Base-by-base conservation (phyloP, 37 sponge, comb jelly and placozoan genomes). In the Petrosia ficiformis region DNA sequence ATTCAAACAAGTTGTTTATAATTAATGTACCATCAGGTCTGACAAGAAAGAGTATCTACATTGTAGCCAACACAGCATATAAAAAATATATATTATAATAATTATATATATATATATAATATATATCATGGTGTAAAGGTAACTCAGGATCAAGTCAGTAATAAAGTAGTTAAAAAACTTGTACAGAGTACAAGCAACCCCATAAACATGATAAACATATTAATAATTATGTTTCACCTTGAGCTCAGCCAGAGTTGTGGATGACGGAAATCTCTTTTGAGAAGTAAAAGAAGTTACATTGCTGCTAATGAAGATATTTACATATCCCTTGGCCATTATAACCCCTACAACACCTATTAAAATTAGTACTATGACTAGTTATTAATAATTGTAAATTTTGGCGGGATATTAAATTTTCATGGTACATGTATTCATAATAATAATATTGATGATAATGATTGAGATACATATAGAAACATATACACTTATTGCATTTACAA, bases 251-350 rank as follows among this genome's bases (percentile, higher is more conserved):
- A 94, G 84, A 28, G 85, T 77, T 29, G 76, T 65, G 38, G 78
- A 77, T 1, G 76, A 41, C 22, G 65, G 84, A 74, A 79, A 94
- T 26, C 90, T 70, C 68, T 78, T 94, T 73, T 87, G 84, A 30
- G 87, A 57, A 2, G 77, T 70, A 67, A 86, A 57, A 29, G 77
- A 69, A 6, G 66, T 68, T 5, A 76, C 60, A 58, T 73, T 48
- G 66, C 81, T 86, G 29, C 76, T 89, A n/a, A 89, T 73, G 16
- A 35, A 3, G 1, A 89, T 19, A 11, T 59, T 67, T 22, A 77
- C 57, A 41, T n/a, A n/a, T n/a, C n/a, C n/a, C n/a, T n/a, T n/a
- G n/a, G 25, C 72, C 41, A 1, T 59, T 64, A 67, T 54, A 75
- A 33, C 41, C 43, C 26, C 59, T 40, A 44, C 68, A 71, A 70